These are phyloP conservation scores for Encarsia formosa DNA, from an alignment of 2,888 invertebrate genomes.

Conservation along the genomic window DNA sequence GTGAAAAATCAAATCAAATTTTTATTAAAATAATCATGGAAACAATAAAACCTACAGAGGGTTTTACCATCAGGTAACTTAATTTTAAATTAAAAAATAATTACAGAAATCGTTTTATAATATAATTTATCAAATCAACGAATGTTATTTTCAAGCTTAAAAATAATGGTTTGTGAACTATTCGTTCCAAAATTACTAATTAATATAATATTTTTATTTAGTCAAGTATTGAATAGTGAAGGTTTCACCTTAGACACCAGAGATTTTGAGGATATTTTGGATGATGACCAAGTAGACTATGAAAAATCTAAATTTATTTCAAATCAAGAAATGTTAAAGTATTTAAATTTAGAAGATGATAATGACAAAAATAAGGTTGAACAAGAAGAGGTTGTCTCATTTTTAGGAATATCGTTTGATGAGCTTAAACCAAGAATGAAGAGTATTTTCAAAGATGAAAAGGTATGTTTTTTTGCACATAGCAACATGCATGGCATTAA, in stretches of 20 bases:
- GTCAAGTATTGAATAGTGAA: conserved; percentile 15
- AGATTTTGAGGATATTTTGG: conserved; percentile 18
- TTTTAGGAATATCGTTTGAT: conserved; percentile 52
- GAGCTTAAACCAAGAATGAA: conserved; percentile 56
- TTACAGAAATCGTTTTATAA: too few species aligned
- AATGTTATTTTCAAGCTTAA: background rate
- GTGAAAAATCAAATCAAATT: too few species aligned
- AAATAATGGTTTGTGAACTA: background rate
- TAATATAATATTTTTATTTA: background rate
- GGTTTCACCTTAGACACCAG: conserved; percentile 24
- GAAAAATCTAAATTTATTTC: background rate
- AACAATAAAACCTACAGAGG: conserved; percentile 12
- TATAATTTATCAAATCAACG: too few species aligned
- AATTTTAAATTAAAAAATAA: too few species aligned
- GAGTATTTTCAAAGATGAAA: conserved; percentile 54
- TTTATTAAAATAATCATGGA: too few species aligned
- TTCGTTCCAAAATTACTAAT: background rate
- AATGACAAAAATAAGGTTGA: conserved; percentile 49
- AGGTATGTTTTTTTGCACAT: conserved; percentile 33
- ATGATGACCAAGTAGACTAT: conserved; percentile 10
- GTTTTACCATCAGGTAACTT: conserved; percentile 21
- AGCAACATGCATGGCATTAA: background rate
- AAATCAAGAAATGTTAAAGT: conserved; percentile 36
- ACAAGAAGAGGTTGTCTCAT: conserved; percentile 37
- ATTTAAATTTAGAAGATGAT: conserved; percentile 39